These are phyloP conservation scores for Australoheros facetus DNA, from an alignment of 2,797 vertebrate species.

Conservation along the genomic window DNA sequence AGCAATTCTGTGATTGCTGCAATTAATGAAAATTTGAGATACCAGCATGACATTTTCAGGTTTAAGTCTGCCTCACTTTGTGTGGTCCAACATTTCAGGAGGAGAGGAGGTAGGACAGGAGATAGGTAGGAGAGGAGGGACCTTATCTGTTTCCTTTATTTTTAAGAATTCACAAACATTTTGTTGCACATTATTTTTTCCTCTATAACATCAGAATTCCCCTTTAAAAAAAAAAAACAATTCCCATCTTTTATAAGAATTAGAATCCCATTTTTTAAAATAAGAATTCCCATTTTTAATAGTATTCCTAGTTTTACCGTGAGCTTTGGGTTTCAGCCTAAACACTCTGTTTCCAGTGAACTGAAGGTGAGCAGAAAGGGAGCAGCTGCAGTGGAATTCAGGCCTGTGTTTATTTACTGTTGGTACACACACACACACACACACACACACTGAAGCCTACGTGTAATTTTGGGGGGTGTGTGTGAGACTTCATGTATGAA, in stretches of 20 bases:
- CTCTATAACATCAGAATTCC: background rate
- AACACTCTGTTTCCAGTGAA: background rate
- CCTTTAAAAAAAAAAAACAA: too few relatives aligned
- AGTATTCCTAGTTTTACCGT: background rate
- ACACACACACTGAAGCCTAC: background rate
- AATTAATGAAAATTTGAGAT: conserved; percentile 25
- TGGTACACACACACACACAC: background rate
- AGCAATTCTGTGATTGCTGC: conserved; percentile 22
- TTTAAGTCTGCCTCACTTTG: background rate
- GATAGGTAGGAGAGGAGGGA: background rate
- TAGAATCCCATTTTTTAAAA: too few relatives aligned
- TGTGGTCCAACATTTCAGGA: conserved; percentile 1
- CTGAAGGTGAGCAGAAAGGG: background rate
- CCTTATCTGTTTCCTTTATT: too few relatives aligned
- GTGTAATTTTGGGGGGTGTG: background rate
- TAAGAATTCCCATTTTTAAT: too few relatives aligned
- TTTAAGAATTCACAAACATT: too few relatives aligned
- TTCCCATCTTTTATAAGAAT: too few relatives aligned
- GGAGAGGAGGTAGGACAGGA: conserved; percentile 1
- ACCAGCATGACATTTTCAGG: conserved; percentile 26
- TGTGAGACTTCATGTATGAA: conserved; percentile 6
- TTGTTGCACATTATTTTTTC: background rate
- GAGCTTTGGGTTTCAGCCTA: background rate
- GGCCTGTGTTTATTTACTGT: background rate
- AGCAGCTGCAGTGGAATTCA: background rate